phyloP scores from a whole-genome alignment of 2,888 invertebrate genomes.

The Pedicia rivosa region DNA sequence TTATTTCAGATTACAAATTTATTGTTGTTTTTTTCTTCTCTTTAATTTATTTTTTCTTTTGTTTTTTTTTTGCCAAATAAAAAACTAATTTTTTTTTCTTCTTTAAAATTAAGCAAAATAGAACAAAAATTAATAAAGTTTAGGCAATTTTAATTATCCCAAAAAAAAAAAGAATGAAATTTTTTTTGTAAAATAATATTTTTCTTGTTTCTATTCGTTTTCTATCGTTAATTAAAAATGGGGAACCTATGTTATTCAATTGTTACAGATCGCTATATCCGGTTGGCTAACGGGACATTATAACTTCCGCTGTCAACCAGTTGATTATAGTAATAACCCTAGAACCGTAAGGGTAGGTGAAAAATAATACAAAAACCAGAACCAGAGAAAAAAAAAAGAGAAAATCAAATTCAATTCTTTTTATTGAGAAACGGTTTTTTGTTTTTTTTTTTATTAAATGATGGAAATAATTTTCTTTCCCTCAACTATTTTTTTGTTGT shows the following conservation, averaged over 20 bases:
- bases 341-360: constrained; percentile 71
- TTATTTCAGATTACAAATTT: too few species aligned
- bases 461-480: too few species aligned
- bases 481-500: too few species aligned
- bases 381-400: not conserved
- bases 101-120: not conserved
- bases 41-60: too few species aligned
- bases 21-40: too few species aligned
- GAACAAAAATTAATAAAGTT: not conserved
- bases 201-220: not conserved
- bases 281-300: constrained; percentile 94
- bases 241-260: constrained; percentile 2
- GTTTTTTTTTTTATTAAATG: too few species aligned
- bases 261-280: constrained; percentile 62
- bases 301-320: constrained; percentile 91
- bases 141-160: not conserved
- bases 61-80: too few species aligned
- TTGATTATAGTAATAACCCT: constrained; percentile 85
- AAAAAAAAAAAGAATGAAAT: not conserved
- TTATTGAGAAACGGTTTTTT: too few species aligned
- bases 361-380: constrained; percentile 13
- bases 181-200: not conserved
- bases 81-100: not conserved
- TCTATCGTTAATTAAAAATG: not conserved
- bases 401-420: not conserved